Base-by-base conservation (phyloP, 2,113 vertebrate genomes). In the Aptenodytes patagonicus region DNA sequence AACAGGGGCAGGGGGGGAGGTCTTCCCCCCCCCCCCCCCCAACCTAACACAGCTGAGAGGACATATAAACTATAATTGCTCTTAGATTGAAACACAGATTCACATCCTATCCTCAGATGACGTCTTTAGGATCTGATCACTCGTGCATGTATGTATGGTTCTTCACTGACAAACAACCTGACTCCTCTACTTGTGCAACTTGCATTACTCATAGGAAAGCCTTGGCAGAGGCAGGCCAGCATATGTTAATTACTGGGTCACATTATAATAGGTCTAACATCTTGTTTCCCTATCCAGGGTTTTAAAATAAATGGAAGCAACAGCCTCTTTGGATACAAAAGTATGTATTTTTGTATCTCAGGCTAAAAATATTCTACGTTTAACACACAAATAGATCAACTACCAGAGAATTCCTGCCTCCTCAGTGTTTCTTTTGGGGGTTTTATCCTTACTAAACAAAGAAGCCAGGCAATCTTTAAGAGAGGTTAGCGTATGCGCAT, bases 191-290 rank as follows among this genome's bases (percentile, higher is more conserved):
- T 95, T 95, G 61, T 87, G 87, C 81, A 95, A 96, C 89, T 76
- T 69, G 81, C 78, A 89, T 97, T 96, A 94, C 89, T 95, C 96
- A 94, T 17, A 82, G 57, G 66, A 84, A 97, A 95, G 76, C 70
- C 81, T 93, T 94, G 91, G 93, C 94, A 97, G 68, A 80, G 78
- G 62, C 94, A 95, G 82, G 52, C 78, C 93, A 91, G 84, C 93
- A 80, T 95, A 96, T 90, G 94, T 77, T 96, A 97, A 96, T 97
- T 94, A 86, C 90, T 78, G 68, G 92, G 90, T 84, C 95, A 86
- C 88, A 93, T 92, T 96, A 95, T 88, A 96, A 96, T 94, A 94
- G 95, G 90, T 93, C 93, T 96, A 95, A 92, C 90, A 88, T 95
- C 76, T 97, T 92, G 90, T 83, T 96, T 97, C 76, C 85, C 76